These are phyloP conservation scores for Aphaenogaster floridana DNA, from an alignment of 1,140 invertebrate species.

Conservation along the genomic window DNA sequence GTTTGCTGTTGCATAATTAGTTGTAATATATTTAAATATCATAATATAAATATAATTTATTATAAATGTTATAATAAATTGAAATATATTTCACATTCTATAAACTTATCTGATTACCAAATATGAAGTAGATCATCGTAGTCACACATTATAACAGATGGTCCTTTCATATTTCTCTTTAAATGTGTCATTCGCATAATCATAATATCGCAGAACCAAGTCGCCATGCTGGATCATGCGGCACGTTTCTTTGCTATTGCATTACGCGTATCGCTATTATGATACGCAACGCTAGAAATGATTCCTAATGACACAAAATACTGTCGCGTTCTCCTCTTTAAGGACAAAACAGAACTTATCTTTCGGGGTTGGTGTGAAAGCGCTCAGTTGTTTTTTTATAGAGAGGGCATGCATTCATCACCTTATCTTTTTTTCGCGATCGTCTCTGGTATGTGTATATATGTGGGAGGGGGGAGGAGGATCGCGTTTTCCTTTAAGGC, in stretches of 20 bases:
- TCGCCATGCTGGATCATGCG: neutral
- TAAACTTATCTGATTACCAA: neutral
- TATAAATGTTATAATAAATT: too few relatives aligned
- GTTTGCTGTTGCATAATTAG: neutral
- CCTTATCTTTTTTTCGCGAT: constrained; percentile 23
- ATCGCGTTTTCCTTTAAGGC: neutral
- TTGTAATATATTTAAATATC: neutral
- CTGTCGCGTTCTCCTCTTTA: neutral
- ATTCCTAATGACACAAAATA: neutral
- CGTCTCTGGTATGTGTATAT: too few relatives aligned
- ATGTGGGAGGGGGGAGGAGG: too few relatives aligned
- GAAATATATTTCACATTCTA: neutral
- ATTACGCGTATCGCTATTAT: neutral
- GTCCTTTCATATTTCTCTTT: neutral
- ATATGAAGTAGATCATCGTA: neutral
- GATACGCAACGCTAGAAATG: neutral
- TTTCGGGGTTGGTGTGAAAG: constrained; percentile 3
- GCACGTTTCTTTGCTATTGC: neutral
- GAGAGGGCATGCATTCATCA: constrained; percentile 25
- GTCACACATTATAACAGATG: neutral
- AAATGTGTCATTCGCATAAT: neutral
- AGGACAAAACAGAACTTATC: neutral
- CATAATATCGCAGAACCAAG: neutral
- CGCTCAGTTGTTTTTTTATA: constrained; percentile 17
- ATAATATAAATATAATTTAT: too few relatives aligned